These are phyloP conservation scores for Alviniconcha strummeri DNA, from an alignment of 2,888 invertebrate species.

Conservation along the genomic window DNA sequence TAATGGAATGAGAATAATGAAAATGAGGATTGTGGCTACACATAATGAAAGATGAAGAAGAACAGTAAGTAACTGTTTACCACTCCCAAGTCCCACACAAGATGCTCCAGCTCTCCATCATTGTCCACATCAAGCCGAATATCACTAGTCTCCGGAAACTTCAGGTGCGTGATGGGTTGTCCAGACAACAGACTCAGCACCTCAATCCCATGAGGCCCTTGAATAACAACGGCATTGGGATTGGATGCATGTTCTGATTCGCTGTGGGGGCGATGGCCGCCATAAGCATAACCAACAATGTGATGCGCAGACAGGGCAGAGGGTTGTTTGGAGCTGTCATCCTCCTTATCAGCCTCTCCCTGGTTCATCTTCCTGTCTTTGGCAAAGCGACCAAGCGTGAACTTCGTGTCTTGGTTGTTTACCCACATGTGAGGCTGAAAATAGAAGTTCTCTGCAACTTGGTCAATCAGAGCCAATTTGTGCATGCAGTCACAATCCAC, in stretches of 20 bases:
- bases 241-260: constrained; percentile 62
- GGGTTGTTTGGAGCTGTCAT: constrained; percentile 19
- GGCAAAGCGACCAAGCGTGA: constrained; percentile 60
- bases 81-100: constrained; percentile 58
- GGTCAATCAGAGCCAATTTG: too few species aligned
- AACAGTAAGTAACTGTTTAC: constrained; percentile 16
- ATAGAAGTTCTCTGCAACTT: neutral
- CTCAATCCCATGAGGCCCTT: constrained; percentile 64
- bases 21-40: too few species aligned
- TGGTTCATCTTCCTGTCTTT: constrained; percentile 42
- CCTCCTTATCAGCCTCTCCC: constrained; percentile 18
- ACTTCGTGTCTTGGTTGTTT: constrained; percentile 59
- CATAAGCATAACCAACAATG: constrained; percentile 63
- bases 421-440: constrained; percentile 68
- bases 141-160: constrained; percentile 51
- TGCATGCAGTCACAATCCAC: too few species aligned
- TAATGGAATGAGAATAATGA: too few species aligned
- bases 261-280: constrained; percentile 66
- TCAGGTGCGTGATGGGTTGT: constrained; percentile 61
- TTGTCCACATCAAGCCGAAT: constrained; percentile 60
- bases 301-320: constrained; percentile 47
- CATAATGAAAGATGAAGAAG: too few species aligned
- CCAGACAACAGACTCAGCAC: constrained; percentile 64
- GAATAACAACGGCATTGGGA: constrained; percentile 64
- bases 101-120: constrained; percentile 58